Evolutionary conservation across 2,113 vertebrate genomes (phyloP).

Genomic region (Hylia prasina): DNA sequence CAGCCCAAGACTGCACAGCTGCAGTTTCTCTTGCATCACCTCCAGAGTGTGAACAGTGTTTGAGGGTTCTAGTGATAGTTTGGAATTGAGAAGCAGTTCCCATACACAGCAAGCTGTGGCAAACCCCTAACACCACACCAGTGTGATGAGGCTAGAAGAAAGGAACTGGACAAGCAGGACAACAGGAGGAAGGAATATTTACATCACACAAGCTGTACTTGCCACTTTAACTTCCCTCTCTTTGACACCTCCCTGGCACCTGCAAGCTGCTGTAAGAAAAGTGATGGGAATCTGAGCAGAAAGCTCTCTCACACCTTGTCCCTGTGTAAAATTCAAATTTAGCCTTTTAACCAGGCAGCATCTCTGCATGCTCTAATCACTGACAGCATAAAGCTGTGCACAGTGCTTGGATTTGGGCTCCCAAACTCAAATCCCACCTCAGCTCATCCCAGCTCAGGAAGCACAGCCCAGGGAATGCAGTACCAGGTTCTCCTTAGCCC

Average conservation of each 20-base stretch:
- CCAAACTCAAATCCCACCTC: background rate
- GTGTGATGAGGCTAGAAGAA: background rate
- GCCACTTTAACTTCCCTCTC: background rate
- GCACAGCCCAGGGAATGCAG: background rate
- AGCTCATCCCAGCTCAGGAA: background rate
- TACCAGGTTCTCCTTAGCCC: background rate
- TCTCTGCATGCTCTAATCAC: background rate
- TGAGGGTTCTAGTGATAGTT: background rate
- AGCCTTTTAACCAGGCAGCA: background rate
- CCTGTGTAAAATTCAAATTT: background rate
- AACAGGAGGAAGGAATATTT: background rate
- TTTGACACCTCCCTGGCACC: accelerated
- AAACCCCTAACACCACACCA: background rate
- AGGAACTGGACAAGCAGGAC: background rate
- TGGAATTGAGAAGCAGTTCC: background rate
- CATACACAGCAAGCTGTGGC: background rate
- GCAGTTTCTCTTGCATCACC: background rate
- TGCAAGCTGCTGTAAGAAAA: background rate
- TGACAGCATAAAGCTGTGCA: background rate
- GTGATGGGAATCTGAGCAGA: background rate
- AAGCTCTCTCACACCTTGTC: background rate
- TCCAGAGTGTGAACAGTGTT: background rate
- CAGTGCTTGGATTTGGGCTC: background rate
- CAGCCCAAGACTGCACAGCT: background rate
- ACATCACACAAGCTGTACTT: background rate